These are phyloP conservation scores for Holacanthella duospinosa DNA, from an alignment of 2,888 invertebrate genomes.

Conservation along the genomic window DNA sequence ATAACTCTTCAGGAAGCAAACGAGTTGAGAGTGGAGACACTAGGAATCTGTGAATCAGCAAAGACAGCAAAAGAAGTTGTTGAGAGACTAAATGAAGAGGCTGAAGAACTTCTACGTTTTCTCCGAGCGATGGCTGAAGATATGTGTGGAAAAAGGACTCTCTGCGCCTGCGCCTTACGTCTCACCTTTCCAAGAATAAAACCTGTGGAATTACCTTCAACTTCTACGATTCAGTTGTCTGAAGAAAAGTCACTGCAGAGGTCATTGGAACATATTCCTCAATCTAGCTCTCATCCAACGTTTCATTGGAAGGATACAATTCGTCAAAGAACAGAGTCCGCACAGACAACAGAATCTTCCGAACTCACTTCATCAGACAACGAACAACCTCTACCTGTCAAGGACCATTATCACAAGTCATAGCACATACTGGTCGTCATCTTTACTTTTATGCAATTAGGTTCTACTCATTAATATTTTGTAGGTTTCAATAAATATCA, in stretches of 20 bases:
- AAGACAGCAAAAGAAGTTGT: neutral
- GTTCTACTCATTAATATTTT: too few relatives aligned
- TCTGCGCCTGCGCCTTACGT: neutral
- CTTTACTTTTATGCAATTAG: too few relatives aligned
- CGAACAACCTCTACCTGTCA: too few relatives aligned
- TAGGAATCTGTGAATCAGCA: neutral
- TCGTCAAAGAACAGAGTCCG: neutral
- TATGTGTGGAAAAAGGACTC: neutral
- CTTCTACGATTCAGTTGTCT: neutral
- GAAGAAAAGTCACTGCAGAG: neutral
- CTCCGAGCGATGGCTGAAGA: neutral
- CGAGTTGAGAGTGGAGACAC: neutral
- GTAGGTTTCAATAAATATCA: too few relatives aligned
- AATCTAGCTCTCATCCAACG: neutral
- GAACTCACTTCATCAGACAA: neutral
- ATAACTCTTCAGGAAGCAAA: neutral
- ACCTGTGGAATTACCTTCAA: neutral
- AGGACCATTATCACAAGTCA: too few relatives aligned
- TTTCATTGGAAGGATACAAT: neutral
- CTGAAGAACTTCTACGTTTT: neutral
- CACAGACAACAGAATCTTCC: neutral
- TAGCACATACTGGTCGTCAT: too few relatives aligned
- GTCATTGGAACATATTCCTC: neutral
- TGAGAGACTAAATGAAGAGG: neutral
- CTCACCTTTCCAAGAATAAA: neutral